These are phyloP conservation scores for Masticophis lateralis DNA, from an alignment of 2,797 vertebrate species.

Conservation along the genomic window DNA sequence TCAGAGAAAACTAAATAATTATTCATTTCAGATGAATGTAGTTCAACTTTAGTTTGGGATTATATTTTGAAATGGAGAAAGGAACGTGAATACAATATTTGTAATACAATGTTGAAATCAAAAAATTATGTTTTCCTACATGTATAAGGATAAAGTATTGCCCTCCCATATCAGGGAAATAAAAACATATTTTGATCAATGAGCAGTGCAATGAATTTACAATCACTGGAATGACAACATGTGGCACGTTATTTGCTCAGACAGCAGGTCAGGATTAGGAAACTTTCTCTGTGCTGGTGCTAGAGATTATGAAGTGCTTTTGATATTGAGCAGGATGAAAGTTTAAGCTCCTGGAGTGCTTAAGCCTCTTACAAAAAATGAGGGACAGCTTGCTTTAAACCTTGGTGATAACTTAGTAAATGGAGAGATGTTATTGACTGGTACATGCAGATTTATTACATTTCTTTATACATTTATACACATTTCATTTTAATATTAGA, in stretches of 20 bases:
- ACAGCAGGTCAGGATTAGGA: conserved; percentile 17
- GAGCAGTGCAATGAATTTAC: conserved; percentile 1
- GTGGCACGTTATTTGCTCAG: neutral
- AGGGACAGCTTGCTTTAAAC: conserved; percentile 16
- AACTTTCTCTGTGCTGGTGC: conserved; percentile 7
- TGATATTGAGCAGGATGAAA: conserved; percentile 21
- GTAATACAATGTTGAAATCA: neutral
- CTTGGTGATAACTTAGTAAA: conserved; percentile 25
- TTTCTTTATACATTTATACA: neutral
- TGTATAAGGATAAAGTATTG: neutral
- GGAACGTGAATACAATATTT: neutral
- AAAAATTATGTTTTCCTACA: neutral
- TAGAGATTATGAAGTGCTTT: conserved; percentile 2
- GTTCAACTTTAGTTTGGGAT: neutral
- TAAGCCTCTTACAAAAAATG: conserved; percentile 38
- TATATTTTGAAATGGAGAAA: neutral
- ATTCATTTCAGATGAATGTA: neutral
- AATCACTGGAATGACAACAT: neutral
- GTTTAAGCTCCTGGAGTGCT: conserved; percentile 21
- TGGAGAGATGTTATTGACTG: conserved; percentile 7
- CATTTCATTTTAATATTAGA: neutral
- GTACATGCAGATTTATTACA: neutral
- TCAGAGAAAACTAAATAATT: neutral
- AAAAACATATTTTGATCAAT: neutral
- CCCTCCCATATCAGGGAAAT: neutral